Percentiles rank a stretch among this genome's conserved stretches.
These are phyloP conservation scores for Maconellicoccus hirsutus DNA, from an alignment of 1,140 invertebrate species.

Conservation along the genomic window DNA sequence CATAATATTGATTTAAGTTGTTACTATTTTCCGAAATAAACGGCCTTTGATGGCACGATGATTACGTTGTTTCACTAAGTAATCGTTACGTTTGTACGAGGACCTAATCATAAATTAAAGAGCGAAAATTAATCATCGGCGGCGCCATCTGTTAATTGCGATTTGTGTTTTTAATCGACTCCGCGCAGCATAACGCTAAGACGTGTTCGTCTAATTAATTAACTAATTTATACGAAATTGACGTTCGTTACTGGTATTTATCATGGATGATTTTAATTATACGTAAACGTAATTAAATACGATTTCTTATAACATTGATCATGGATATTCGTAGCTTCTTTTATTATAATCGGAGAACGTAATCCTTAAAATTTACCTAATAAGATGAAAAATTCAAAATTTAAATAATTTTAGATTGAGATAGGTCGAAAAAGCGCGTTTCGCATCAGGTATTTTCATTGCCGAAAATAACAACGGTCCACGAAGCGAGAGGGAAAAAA, in stretches of 20 bases:
- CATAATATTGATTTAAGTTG: too few relatives aligned
- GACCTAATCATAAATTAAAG: background rate
- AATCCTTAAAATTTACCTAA: too few relatives aligned
- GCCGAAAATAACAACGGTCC: too few relatives aligned
- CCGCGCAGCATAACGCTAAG: background rate
- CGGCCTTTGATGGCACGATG: too few relatives aligned
- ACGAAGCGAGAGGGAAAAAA: conserved; percentile 52
- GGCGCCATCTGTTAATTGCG: background rate
- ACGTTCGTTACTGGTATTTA: background rate
- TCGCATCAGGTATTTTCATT: too few relatives aligned
- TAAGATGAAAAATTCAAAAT: too few relatives aligned
- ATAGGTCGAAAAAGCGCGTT: too few relatives aligned
- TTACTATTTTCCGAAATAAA: too few relatives aligned
- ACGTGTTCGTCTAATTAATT: background rate
- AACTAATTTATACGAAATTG: background rate
- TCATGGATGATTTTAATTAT: background rate
- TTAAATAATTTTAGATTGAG: too few relatives aligned
- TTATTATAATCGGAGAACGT: too few relatives aligned
- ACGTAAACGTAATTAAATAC: background rate
- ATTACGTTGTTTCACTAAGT: background rate
- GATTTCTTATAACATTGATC: background rate
- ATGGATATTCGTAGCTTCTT: too few relatives aligned
- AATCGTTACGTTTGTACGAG: background rate
- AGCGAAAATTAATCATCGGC: background rate
- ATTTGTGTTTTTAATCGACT: background rate